A percentile compares a stretch with the other conserved stretches of the same genome.
phyloP scores from a whole-genome alignment of 2,888 invertebrate species.

The Ptychoptera albimana region DNA sequence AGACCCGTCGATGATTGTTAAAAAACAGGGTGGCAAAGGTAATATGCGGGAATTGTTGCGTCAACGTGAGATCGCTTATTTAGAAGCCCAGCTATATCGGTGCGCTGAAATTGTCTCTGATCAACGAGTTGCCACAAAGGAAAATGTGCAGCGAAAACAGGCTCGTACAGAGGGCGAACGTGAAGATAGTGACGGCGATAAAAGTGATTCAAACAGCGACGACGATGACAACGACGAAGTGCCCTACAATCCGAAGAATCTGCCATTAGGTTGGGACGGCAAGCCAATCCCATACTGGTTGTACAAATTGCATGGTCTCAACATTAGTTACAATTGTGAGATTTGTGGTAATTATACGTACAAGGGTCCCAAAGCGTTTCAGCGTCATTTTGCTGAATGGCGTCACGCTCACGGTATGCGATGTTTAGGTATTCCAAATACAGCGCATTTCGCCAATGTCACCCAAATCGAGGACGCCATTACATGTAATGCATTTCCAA shows the following conservation, averaged over 20 bases:
- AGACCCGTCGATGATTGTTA: constrained; percentile 82
- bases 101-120: constrained; percentile 70
- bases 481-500: constrained; percentile 47
- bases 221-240: constrained; percentile 90
- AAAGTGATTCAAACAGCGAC: constrained; percentile 59
- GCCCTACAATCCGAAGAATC: constrained; percentile 98
- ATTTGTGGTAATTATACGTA: constrained; percentile 99
- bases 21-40: constrained; percentile 51
- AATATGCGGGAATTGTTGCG: constrained; percentile 40
- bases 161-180: constrained; percentile 88
- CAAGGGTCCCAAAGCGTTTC: constrained; percentile 98
- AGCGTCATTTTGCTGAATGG: constrained; percentile 95
- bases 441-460: constrained; percentile 99
- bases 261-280: constrained; percentile 98
- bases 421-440: constrained; percentile 97
- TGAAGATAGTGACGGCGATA: constrained; percentile 82
- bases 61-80: constrained; percentile 70
- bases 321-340: constrained; percentile 97
- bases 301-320: constrained; percentile 96
- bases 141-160: constrained; percentile 97
- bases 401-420: constrained; percentile 89
- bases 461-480: constrained; percentile 97
- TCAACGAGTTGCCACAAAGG: constrained; percentile 82
- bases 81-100: constrained; percentile 83
- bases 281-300: constrained; percentile 94